Evolutionary conservation across 2,888 invertebrate genomes (phyloP), one percentile per base, ranked within the genome.

Genomic region (Perizoma affinitatum): DNA sequence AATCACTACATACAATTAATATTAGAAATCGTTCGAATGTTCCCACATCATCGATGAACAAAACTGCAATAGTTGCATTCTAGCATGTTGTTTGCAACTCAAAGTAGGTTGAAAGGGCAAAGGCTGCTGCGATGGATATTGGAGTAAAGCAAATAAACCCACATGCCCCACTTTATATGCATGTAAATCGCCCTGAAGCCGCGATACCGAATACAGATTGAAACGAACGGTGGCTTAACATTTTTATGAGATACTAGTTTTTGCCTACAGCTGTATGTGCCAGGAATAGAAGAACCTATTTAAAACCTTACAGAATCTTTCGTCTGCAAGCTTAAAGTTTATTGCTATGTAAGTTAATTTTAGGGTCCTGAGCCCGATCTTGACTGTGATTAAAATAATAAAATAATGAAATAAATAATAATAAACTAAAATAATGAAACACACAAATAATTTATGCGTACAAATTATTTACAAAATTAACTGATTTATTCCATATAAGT

Each of bases 161-260:
- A 63, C 66, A 61, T 6, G 66, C 64, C 66, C 67, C 78, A 78
- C 79, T 83, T 82, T 86, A 82, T 86, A 86, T 87, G 84, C 87
- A 88, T 87, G 88, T 87, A 87, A 88, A 88, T 88, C 85, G 79
- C 76, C 81, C 81, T 54, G 65, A 72, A 75, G 81, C 76, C 70
- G 69, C 80, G 77, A 82, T 84, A 81, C 78, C 77, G 78, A 80
- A 78, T 84, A 84, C 84, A 86, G 84, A 87, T 87, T 87, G 86
- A 83, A 84, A 83, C 82, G 84, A 80, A 80, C 71, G 76, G 71
- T 58, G 48, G 83, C 84, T 86, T 85, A 86, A 83, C 83, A 86
- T 87, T 84, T 86, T 87, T 86, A 86, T 84, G 82, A 77, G 81
- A 82, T 80, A 80, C 82, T 78, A 78, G 70, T 63, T 63, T 61